Percentiles rank a stretch among this genome's conserved stretches.
phyloP scores from a whole-genome alignment of 1,140 invertebrate genomes.

The Drosophila grimshawi region DNA sequence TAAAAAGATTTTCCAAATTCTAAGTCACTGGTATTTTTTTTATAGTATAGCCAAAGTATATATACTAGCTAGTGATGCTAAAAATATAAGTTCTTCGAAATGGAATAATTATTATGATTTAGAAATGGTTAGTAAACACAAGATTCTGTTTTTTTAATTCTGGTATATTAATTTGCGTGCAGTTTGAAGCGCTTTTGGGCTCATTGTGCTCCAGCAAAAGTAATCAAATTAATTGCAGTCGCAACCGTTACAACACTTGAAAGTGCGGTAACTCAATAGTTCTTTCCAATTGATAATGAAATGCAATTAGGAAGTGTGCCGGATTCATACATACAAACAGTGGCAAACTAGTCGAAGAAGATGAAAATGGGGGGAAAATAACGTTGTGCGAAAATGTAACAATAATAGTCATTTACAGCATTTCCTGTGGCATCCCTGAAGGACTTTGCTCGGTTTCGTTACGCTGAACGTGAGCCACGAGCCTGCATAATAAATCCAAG shows the following conservation, averaged over 20 bases:
- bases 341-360: constrained; percentile 7
- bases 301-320: constrained; percentile 71
- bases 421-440: constrained; percentile 35
- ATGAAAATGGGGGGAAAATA: constrained; percentile 19
- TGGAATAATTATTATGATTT: too few relatives aligned
- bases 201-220: constrained; percentile 30
- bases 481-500: constrained; percentile 61
- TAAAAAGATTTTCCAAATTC: too few relatives aligned
- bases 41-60: too few relatives aligned
- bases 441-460: background rate
- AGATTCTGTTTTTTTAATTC: too few relatives aligned
- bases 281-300: constrained; percentile 75
- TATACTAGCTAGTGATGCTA: too few relatives aligned
- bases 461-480: background rate
- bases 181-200: constrained; percentile 2
- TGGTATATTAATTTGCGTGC: constrained; percentile 25
- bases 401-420: constrained; percentile 71
- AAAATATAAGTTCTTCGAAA: too few relatives aligned
- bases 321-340: constrained; percentile 17
- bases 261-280: constrained; percentile 27
- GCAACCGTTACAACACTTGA: constrained; percentile 35
- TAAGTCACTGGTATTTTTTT: too few relatives aligned
- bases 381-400: constrained; percentile 50
- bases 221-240: constrained; percentile 68
- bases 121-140: too few relatives aligned